Base-by-base conservation (phyloP, 1,140 invertebrate genomes). In the Pogonomyrmex californicus region DNA sequence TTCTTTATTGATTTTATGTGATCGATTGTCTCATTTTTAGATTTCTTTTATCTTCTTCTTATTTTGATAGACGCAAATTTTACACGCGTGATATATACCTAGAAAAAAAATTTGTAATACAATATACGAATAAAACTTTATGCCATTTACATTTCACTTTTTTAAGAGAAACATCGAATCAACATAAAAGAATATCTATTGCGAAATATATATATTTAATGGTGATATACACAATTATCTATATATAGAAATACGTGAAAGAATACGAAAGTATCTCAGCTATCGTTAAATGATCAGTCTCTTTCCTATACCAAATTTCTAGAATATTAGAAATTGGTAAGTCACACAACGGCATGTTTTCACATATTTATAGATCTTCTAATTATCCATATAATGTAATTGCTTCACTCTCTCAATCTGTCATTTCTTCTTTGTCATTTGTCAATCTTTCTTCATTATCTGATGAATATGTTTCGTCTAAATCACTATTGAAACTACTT, bases 51-150 rank as follows among this genome's bases (percentile, higher is more conserved):
- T 58, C 54, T 41, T 23, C 23, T 88, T 95, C 93, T 95, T 93
- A 94, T 94, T 94, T 94, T 94, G 91, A 94, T 94, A 94, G 90
- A 93, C 88, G 90, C 23, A 23, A 92, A 94, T 93, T 94, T 94
- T 93, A 94, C 92, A 86, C 91, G 92, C 33, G n/a, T 70, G 12
- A 94, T 87, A 92, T 93, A 94, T 93, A 93, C 91, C 91, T 93
- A 93, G 92, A 94, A 92, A 79, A 38, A 79, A 94, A 94, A 93
- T 94, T 93, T 94, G 92, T 94, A 94, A 93, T 93, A 94, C 93
- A 91, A 92, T 90, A 90, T 92, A 91, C 86, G 90, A 94, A 94
- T 94, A 94, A 93, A 94, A 94, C 91, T 93, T 91, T 91, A 91
- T 87, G 91, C 91, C 91, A 91, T 91, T 93, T 93, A 92, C 71